Conservation (phyloP, 2,888 invertebrate genomes). For the Oscheius sp. region DNA sequence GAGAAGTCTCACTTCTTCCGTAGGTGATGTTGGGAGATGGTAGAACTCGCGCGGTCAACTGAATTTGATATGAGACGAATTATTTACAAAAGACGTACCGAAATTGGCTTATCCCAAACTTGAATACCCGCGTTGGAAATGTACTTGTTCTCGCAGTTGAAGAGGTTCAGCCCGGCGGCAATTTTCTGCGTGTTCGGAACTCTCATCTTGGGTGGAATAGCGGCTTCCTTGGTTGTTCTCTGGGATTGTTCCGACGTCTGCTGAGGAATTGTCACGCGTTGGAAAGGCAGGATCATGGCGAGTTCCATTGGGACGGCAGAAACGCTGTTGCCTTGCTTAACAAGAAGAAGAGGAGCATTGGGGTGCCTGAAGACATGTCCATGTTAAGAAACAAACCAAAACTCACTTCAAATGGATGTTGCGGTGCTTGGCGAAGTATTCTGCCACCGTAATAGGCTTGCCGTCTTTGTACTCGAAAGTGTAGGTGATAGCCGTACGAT, state of each 20-base stretch:
- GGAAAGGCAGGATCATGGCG: conserved; percentile 42
- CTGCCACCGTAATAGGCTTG: conserved; percentile 32
- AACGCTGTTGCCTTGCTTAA: conserved; percentile 44
- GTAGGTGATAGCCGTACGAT: conserved; percentile 7
- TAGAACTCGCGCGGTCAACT: conserved; percentile 43
- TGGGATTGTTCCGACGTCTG: conserved; percentile 45
- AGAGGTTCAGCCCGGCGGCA: conserved; percentile 40
- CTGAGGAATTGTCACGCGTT: conserved; percentile 54
- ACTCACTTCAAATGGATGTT: conserved; percentile 40
- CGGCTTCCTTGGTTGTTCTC: conserved; percentile 51
- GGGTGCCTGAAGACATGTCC: conserved; percentile 39
- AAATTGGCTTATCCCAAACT: conserved; percentile 41
- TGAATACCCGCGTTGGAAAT: conserved; percentile 37
- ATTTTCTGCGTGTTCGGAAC: conserved; percentile 39
- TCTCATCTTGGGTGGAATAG: conserved; percentile 47
- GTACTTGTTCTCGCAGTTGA: conserved; percentile 37
- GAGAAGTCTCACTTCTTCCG: conserved; percentile 4
- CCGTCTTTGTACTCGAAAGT: conserved; percentile 10
- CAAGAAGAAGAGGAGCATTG: conserved; percentile 43
- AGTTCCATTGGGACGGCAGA: conserved; percentile 55
- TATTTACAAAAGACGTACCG: conserved; percentile 5
- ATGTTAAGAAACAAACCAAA: background rate
- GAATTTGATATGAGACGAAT: background rate
- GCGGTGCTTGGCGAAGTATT: conserved; percentile 48
- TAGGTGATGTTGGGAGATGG: conserved; percentile 40